Base-by-base conservation (phyloP, 2,113 vertebrate species). In the Eptesicus fuscus region DNA sequence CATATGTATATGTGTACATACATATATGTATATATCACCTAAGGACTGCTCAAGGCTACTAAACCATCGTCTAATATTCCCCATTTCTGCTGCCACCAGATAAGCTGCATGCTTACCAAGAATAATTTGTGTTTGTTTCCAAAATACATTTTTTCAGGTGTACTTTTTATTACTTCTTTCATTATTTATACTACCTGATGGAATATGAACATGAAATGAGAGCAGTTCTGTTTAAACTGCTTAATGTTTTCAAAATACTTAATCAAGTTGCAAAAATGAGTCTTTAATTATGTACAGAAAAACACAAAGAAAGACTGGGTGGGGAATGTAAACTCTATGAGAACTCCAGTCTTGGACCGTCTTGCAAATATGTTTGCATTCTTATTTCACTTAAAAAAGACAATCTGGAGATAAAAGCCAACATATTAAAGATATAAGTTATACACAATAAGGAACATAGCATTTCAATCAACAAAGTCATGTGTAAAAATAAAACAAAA, bases 81-180 rank as follows among this genome's bases (percentile, higher is more conserved):
- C 74, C 44, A 35, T 35, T 92, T 80, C n/a, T 91, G 63, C 9
- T 42, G 76, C 11, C 12, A 70, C 18, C 4, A 74, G 28, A 80
- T 83, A 87, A 79, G 42, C 40, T 80, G 0, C 20, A 51, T 76
- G 22, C 28, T 90, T 79, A 92, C n/a, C 25, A 77, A 76, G 44
- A 59, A 90, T 67, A 44, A 87, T 78, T 49, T 82, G 23, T 78
- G 25, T 85, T 91, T 42, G 69, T 20, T n/a, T 32, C 16, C 35
- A 28, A 93, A 95, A 93, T 40, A 22, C 69, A 1, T 30, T 40
- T 40, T 61, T 49, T 59, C 0, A 91, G 61, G 7, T 91, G 7
- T 56, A 84, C 10, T 40, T 96, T 83, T 77, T 79, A 93, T 71
- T 90, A 85, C 73, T 87, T 80, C n/a, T 90, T 95, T 94, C 70